Conservation (phyloP, 2,797 vertebrate species). For the Poecilia gillii region DNA sequence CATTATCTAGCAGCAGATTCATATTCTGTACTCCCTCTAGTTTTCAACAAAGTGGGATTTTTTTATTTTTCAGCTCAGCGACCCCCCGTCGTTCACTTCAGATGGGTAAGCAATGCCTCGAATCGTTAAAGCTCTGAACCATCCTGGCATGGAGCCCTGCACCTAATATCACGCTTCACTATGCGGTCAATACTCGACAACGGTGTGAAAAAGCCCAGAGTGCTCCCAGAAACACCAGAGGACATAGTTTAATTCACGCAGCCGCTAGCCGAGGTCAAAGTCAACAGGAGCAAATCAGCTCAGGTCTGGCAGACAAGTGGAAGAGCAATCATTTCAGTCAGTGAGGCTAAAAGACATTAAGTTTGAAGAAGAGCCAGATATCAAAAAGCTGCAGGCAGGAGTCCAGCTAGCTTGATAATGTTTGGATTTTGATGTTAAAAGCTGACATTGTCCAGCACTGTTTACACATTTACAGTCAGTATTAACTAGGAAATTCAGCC, state of each 20-base stretch:
- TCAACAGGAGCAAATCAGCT: slow-evolving; percentile 28
- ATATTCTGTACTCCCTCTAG: slow-evolving; percentile 10
- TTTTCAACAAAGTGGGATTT: slow-evolving; percentile 12
- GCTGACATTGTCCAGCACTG: not conserved
- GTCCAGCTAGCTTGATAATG: not conserved
- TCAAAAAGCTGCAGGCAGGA: not conserved
- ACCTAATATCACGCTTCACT: slow-evolving; percentile 69
- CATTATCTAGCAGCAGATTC: not conserved
- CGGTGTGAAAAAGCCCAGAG: slow-evolving; percentile 18
- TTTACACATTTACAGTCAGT: not conserved
- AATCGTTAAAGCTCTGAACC: slow-evolving; percentile 55
- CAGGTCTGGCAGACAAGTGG: slow-evolving; percentile 16
- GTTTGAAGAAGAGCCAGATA: not conserved
- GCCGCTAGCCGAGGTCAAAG: slow-evolving; percentile 31
- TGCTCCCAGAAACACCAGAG: slow-evolving; percentile 28
- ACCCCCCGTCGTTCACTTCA: slow-evolving; percentile 48
- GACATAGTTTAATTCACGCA: slow-evolving; percentile 32
- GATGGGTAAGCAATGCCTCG: slow-evolving; percentile 22
- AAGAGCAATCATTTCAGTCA: slow-evolving; percentile 9
- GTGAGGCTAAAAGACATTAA: not conserved
- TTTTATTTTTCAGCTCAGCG: slow-evolving; percentile 39
- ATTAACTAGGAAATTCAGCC: not conserved
- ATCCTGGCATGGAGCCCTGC: slow-evolving; percentile 33
- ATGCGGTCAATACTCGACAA: slow-evolving; percentile 43
- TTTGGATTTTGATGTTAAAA: not conserved